phyloP scores from a whole-genome alignment of 2,797 vertebrate species.

The Spheniscus humboldti region DNA sequence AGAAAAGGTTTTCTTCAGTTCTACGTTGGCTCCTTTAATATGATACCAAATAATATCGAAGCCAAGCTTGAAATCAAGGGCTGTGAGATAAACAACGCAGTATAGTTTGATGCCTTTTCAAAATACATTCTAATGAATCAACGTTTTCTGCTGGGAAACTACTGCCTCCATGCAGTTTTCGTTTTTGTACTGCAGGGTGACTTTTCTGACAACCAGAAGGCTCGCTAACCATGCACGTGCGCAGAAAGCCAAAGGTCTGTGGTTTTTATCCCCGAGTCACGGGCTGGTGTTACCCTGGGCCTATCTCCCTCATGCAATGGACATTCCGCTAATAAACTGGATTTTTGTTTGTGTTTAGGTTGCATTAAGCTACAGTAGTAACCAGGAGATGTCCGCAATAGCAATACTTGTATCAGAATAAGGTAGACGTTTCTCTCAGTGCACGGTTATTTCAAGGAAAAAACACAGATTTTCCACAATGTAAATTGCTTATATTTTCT shows the following conservation, averaged over 20 bases:
- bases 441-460: background rate
- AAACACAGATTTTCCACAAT: background rate
- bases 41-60: background rate
- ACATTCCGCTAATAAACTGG: background rate
- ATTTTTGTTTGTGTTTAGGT: background rate
- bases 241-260: background rate
- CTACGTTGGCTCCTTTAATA: background rate
- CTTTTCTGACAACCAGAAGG: background rate
- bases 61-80: background rate
- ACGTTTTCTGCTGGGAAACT: background rate
- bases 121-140: background rate
- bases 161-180: background rate
- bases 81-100: background rate
- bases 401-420: background rate
- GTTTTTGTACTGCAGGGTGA: background rate
- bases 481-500: background rate
- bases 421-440: background rate
- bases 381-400: background rate
- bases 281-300: background rate
- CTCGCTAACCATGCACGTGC: background rate
- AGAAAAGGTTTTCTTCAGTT: background rate
- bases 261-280: background rate
- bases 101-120: background rate
- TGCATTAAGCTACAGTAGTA: background rate
- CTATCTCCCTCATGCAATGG: no score